These are phyloP conservation scores for Psylliodes chrysocephalus DNA, from an alignment of 2,888 invertebrate species.

Conservation along the genomic window DNA sequence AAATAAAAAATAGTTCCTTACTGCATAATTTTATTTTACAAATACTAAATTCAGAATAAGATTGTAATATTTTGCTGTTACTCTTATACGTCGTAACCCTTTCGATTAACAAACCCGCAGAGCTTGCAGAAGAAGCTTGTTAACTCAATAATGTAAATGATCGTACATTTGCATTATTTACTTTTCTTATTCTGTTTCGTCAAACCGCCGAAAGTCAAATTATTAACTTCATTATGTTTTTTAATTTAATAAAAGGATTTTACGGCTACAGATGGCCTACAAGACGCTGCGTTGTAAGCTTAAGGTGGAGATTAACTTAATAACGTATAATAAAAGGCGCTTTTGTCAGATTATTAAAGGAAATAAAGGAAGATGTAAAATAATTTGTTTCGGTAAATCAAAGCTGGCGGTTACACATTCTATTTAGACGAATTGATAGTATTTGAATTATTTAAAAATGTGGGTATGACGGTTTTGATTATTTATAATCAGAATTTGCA, in stretches of 20 bases:
- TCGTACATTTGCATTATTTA: constrained; percentile 29
- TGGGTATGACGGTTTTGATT: no score
- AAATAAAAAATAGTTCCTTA: no score
- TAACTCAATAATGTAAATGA: constrained; percentile 33
- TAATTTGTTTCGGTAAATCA: no score
- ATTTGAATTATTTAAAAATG: no score
- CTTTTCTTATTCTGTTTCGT: constrained; percentile 19
- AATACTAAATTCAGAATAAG: no score
- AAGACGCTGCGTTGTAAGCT: background rate
- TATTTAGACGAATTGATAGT: no score
- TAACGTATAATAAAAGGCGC: background rate
- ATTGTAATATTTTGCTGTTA: no score
- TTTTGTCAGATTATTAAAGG: background rate
- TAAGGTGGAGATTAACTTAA: background rate
- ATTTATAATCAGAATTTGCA: no score
- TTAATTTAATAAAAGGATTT: constrained; percentile 19
- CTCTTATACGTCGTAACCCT: background rate
- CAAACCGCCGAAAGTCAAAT: constrained; percentile 16
- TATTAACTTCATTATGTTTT: constrained; percentile 19
- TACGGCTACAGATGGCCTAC: background rate
- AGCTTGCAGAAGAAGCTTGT: constrained; percentile 22
- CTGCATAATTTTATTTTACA: no score
- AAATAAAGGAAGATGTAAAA: background rate
- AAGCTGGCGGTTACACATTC: no score
- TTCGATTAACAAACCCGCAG: background rate